Evolutionary conservation across 2,888 invertebrate genomes (phyloP).

Genomic region (Acrocyrtus sp.): DNA sequence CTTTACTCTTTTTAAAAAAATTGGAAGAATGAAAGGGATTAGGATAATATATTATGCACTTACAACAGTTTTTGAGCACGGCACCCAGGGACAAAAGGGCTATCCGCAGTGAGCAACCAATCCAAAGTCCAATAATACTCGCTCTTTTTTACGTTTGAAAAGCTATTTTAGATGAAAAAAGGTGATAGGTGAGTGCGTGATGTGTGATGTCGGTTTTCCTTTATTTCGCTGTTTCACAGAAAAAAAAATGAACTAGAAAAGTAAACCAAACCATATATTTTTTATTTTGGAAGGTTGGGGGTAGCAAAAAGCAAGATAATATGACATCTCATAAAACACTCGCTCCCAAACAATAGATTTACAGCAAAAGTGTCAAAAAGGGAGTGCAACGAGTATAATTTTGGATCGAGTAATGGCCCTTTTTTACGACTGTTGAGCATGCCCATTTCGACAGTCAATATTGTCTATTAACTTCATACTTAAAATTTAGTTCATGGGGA

Average conservation of each 20-base stretch:
- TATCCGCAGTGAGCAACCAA: no score
- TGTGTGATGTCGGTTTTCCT: slow-evolving; percentile 19
- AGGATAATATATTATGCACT: slow-evolving; percentile 28
- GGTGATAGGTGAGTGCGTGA: no score
- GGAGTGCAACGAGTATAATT: not conserved
- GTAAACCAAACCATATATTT: slow-evolving; percentile 8
- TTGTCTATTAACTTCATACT: no score
- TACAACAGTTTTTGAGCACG: no score
- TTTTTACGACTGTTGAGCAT: not conserved
- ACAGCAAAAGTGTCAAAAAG: slow-evolving; percentile 37
- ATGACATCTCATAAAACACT: slow-evolving; percentile 37
- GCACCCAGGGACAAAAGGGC: no score
- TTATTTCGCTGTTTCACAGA: no score
- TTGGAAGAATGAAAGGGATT: slow-evolving; percentile 18
- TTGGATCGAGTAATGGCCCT: slow-evolving; percentile 7
- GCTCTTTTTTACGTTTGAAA: no score
- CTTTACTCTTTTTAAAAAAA: slow-evolving; percentile 22
- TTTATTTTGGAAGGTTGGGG: slow-evolving; percentile 44
- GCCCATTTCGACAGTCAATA: not conserved
- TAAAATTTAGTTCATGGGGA: no score
- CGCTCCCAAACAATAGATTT: slow-evolving; percentile 19
- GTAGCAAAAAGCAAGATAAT: slow-evolving; percentile 1
- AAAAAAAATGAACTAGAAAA: no score
- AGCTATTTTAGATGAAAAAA: not conserved
- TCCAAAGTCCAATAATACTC: no score